These are phyloP conservation scores for Aix galericulata DNA, from an alignment of 2,113 vertebrate genomes.

Conservation along the genomic window DNA sequence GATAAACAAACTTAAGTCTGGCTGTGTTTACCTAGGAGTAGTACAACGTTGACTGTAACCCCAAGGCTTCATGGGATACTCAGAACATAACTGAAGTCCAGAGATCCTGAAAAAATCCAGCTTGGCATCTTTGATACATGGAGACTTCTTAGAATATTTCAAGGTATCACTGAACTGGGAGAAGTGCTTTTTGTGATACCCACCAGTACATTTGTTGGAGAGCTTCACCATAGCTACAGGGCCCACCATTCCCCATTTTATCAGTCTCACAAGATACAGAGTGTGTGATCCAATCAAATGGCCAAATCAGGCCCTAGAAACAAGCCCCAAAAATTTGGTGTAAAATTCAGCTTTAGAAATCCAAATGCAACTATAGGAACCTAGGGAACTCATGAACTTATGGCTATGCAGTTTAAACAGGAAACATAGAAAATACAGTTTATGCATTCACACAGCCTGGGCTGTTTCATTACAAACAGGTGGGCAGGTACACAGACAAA, in stretches of 20 bases:
- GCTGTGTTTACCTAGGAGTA: background rate
- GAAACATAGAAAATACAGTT: background rate
- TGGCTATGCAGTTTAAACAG: background rate
- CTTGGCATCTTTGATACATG: background rate
- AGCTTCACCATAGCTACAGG: background rate
- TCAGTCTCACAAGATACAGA: background rate
- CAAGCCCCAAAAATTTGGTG: background rate
- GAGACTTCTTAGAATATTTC: background rate
- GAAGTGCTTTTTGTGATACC: background rate
- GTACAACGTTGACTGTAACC: background rate
- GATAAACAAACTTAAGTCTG: background rate
- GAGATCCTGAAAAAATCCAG: background rate
- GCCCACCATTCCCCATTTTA: background rate
- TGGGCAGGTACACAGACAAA: background rate
- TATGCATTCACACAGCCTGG: background rate
- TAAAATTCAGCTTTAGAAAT: background rate
- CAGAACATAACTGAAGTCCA: background rate
- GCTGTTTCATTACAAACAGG: background rate
- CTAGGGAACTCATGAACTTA: background rate
- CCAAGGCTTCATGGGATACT: background rate
- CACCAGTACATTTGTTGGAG: background rate
- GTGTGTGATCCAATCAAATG: background rate
- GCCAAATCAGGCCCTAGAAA: background rate
- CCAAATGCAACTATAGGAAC: background rate
- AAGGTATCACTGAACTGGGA: background rate